Conservation (phyloP, 2,113 vertebrate species). For the Glaucidium brasilianum region DNA sequence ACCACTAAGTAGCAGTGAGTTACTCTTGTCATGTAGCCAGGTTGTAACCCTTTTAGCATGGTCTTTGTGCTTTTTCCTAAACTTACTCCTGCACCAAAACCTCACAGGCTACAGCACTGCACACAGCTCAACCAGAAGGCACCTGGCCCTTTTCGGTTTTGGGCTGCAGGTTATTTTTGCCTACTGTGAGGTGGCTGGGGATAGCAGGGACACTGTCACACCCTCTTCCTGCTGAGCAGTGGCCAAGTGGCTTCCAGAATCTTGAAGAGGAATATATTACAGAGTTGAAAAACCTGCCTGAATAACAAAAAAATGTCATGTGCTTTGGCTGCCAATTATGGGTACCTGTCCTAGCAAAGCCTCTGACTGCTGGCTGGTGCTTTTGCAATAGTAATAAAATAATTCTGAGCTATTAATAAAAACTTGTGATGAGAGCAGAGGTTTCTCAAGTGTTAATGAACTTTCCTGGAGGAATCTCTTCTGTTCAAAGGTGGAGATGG, state of each 20-base stretch:
- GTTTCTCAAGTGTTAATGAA: neutral
- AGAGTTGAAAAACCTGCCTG: neutral
- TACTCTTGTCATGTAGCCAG: neutral
- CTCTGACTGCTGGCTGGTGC: accelerated
- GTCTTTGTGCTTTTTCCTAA: neutral
- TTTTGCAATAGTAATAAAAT: neutral
- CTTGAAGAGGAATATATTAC: neutral
- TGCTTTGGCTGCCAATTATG: neutral
- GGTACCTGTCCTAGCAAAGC: neutral
- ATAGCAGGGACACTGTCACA: neutral
- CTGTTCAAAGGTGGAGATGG: neutral
- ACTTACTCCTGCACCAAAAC: accelerated
- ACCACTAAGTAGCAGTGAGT: neutral
- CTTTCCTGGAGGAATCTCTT: neutral
- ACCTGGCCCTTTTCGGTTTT: neutral
- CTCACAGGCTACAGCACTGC: neutral
- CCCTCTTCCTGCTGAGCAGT: neutral
- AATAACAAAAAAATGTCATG: neutral
- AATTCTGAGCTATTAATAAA: neutral
- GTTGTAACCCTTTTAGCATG: neutral
- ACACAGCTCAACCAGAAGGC: neutral
- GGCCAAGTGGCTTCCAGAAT: neutral
- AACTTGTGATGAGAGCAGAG: neutral
- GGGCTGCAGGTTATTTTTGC: neutral
- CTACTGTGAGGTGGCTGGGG: neutral